Evolutionary conservation across 2,888 invertebrate species (phyloP).

Genomic region (Hyppa rectilinea): DNA sequence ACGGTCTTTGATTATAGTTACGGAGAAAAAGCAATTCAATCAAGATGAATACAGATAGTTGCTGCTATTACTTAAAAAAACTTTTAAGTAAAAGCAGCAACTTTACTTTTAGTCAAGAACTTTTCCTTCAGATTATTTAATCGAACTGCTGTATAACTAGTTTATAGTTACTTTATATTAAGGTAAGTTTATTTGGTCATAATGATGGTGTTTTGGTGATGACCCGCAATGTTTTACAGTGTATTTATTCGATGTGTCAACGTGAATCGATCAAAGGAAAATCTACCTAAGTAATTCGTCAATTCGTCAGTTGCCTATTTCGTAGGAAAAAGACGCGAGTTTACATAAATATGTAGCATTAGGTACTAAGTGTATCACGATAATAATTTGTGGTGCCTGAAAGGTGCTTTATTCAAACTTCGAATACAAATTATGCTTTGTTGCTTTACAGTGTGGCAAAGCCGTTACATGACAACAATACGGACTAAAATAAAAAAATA

Average conservation of each 20-base stretch:
- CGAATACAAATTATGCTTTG: background rate
- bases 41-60: conserved; percentile 14
- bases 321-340: background rate
- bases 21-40: conserved; percentile 14
- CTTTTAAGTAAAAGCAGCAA: no score
- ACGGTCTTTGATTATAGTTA: conserved; percentile 33
- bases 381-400: background rate
- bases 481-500: background rate
- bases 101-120: background rate
- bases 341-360: background rate
- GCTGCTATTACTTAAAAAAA: conserved; percentile 5
- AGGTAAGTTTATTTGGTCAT: no score
- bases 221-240: background rate
- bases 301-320: background rate
- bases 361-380: no score
- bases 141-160: background rate
- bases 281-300: background rate
- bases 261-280: background rate
- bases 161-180: background rate
- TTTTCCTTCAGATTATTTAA: conserved; percentile 6
- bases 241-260: background rate
- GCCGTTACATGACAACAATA: background rate
- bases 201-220: background rate
- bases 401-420: background rate
- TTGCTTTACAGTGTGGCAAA: background rate